Evolutionary conservation across 2,888 invertebrate genomes (phyloP), one percentile per base, ranked within the genome.

Genomic region (Phyllotreta striolata): DNA sequence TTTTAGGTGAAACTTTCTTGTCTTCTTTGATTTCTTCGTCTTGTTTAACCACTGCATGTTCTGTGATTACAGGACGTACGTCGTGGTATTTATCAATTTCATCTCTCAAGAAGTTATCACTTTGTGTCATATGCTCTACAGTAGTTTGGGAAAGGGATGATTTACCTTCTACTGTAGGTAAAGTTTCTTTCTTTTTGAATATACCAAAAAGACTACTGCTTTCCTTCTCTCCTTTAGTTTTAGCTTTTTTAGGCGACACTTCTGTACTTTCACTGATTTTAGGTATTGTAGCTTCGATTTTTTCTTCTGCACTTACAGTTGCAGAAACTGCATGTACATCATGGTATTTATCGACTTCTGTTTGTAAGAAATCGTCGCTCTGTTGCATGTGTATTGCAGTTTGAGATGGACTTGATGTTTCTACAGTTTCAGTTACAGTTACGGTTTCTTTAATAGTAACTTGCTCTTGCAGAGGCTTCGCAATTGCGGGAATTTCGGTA

Each of bases 291-390:
- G 1, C 3, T 40, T 38, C 39, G 14, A 39, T 34, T 46, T 58
- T 52, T 13, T 7, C 38, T 34, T 58, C 13, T 14, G 56, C 12
- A 24, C 24, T 24, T 35, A 14, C 37, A 2, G 37, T 6, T 55
- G 2, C 12, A 13, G 37, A 14, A n/a, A 9, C 3, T 59, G 49
- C 6, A 60, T 51, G n/a, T 61, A 68, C 72, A 47, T 71, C 74
- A 63, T 71, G 63, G 51, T 69, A 72, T 37, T 60, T 64, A 14
- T 67, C 61, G 52, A 73, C 52, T 69, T 74, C 71, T 6, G 52
- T 57, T 10, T 46, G 60, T 10, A 72, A 43, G 24, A 72, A 72
- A 40, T 35, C 13, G 37, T 65, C 38, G 12, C 34, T 44, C 3
- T 41, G 12, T 4, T 47, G 6, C 47, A 47, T 47, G 5, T 47